phyloP scores from a whole-genome alignment of 1,140 invertebrate species.

The Trichonephila clavipes region DNA sequence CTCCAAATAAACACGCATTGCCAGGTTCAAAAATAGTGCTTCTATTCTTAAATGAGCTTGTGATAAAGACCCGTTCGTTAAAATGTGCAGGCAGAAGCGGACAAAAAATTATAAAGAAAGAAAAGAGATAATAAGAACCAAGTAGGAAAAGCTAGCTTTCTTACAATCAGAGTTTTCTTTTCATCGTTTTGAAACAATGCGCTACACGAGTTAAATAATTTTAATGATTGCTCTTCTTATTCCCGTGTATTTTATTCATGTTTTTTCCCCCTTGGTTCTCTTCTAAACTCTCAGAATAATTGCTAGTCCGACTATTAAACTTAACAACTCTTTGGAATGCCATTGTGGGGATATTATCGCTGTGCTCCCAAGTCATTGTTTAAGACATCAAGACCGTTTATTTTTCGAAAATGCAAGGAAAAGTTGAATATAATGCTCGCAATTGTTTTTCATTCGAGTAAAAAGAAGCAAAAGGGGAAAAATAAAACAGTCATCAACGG shows the following conservation, averaged over 20 bases:
- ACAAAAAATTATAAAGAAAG: slow-evolving; percentile 58
- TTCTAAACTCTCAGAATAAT: slow-evolving; percentile 73
- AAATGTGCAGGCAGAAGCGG: slow-evolving; percentile 56
- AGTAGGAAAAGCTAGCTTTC: slow-evolving; percentile 60
- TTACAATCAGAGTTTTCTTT: slow-evolving; percentile 73
- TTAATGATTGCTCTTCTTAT: slow-evolving; percentile 76
- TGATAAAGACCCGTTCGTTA: slow-evolving; percentile 76
- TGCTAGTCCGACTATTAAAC: slow-evolving; percentile 75
- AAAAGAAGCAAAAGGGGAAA: slow-evolving; percentile 51
- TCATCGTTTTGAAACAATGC: slow-evolving; percentile 75
- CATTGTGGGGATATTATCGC: slow-evolving; percentile 75
- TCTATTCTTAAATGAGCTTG: slow-evolving; percentile 75
- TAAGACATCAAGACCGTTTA: slow-evolving; percentile 76
- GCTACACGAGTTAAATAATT: slow-evolving; percentile 77
- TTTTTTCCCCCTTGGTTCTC: slow-evolving; percentile 35
- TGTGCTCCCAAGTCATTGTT: slow-evolving; percentile 69
- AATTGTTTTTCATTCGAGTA: slow-evolving; percentile 74
- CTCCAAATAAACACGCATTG: slow-evolving; percentile 75
- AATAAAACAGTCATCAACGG: slow-evolving; percentile 75
- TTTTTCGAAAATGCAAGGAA: slow-evolving; percentile 75
- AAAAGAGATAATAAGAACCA: slow-evolving; percentile 73
- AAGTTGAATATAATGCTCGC: slow-evolving; percentile 76
- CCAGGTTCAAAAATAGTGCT: slow-evolving; percentile 75
- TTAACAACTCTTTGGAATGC: slow-evolving; percentile 76
- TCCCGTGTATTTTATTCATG: slow-evolving; percentile 52